A percentile compares a stretch with the other conserved stretches of the same genome.
Evolutionary conservation across 2,797 vertebrate species (phyloP).

Genomic region (Epinephelus coioides): DNA sequence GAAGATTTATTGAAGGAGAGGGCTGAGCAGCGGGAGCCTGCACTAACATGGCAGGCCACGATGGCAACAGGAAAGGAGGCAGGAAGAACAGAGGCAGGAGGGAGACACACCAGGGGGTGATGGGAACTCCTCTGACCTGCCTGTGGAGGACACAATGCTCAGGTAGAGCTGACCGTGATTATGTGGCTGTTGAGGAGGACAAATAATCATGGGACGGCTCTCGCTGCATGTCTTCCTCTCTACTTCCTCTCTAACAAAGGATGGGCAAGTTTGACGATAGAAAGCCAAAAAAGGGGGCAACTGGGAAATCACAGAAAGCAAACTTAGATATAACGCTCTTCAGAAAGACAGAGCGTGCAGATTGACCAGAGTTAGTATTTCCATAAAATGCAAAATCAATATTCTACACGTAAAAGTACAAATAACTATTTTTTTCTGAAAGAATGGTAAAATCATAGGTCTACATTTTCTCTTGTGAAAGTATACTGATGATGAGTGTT

Average conservation of each 20-base stretch:
- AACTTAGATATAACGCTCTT: not conserved
- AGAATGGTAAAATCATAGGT: slow-evolving; percentile 4
- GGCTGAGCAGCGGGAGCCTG: slow-evolving; percentile 80
- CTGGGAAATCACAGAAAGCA: slow-evolving; percentile 16
- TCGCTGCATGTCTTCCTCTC: slow-evolving; percentile 49
- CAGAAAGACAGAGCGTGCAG: not conserved
- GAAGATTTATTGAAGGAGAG: slow-evolving; percentile 85
- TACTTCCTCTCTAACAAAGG: slow-evolving; percentile 53
- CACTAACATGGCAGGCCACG: slow-evolving; percentile 81
- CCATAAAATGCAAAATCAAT: slow-evolving; percentile 7
- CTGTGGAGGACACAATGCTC: slow-evolving; percentile 73
- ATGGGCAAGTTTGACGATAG: slow-evolving; percentile 35
- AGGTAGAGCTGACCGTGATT: slow-evolving; percentile 65
- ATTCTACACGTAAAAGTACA: not conserved
- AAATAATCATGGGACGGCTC: slow-evolving; percentile 69
- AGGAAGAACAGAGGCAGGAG: slow-evolving; percentile 78
- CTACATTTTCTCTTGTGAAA: slow-evolving; percentile 15
- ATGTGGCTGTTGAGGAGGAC: slow-evolving; percentile 64
- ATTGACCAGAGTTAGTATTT: not conserved
- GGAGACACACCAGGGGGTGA: slow-evolving; percentile 73
- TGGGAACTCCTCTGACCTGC: slow-evolving; percentile 78
- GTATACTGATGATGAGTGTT: slow-evolving; percentile 6
- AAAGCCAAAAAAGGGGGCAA: slow-evolving; percentile 12
- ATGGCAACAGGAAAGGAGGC: slow-evolving; percentile 83
- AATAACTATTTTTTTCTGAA: not conserved